Base-by-base conservation (phyloP, 2,797 vertebrate species). In the Neosilurus mollespiculum region DNA sequence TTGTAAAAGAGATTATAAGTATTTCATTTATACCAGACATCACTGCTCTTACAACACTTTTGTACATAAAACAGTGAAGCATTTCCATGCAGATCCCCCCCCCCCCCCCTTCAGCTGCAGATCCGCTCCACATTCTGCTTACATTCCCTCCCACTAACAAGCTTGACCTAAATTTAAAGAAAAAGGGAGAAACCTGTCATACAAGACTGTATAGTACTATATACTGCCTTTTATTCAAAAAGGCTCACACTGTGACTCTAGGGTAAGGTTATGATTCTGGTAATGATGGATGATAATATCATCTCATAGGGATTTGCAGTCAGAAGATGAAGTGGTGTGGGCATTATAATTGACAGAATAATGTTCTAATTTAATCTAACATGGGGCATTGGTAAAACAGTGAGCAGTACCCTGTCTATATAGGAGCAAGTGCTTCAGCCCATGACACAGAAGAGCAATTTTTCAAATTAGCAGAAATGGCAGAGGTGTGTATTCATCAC, bases 101-200 rank as follows among this genome's bases (percentile, higher is more conserved):
- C 61, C 61, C 30, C 26, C 53, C 30, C 26, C 43, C 61, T 51
- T 78, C 81, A 81, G 84, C 87, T 86, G 71, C 56, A 75, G 37
- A 67, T 81, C 65, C 75, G 64, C 75, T 81, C 54, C 80, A 82
- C 66, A 69, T 67, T 43, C 43, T 64, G 11, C 64, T 34, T 59
- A 58, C n/a, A 69, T 78, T 58, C 69, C 77, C 71, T 76, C 62
- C 62, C 76, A 58, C 49, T 73, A 24, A 84, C 56, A 69, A 62
- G 49, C 69, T 49, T 85, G 82, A 85, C 58, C 84, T 86, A 58
- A 76, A 87, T 82, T 80, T 37, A 64, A 73, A 16, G 22, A 49
- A 78, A 72, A 77, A 79, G 43, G 22, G 51, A 84, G 64, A 83
- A 86, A 61, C 58, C 51, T 72, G 56, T 56, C 30, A 67, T 54